These are phyloP conservation scores for Cryptomyrus ogoouensis DNA, from an alignment of 2,113 vertebrate species.

Conservation along the genomic window DNA sequence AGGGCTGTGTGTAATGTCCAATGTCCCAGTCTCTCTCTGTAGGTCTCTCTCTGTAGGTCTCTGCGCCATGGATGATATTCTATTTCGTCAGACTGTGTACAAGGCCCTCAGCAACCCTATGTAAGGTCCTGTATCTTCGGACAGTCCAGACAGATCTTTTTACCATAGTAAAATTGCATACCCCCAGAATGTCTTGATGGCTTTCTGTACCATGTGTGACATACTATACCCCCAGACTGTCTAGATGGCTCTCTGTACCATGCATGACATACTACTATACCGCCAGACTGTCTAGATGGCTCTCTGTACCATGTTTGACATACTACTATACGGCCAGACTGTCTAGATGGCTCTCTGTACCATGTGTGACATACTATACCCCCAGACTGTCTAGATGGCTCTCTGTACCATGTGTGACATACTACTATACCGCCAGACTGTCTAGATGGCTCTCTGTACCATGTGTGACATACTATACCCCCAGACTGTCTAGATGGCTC, in stretches of 20 bases:
- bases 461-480: no score
- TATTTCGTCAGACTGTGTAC: background rate
- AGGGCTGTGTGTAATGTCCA: background rate
- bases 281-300: no score
- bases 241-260: no score
- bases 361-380: no score
- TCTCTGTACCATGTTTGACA: slow-evolving; percentile 41
- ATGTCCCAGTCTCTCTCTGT: background rate
- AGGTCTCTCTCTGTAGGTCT: background rate
- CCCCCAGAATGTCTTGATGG: background rate
- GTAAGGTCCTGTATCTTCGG: background rate
- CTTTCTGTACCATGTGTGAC: background rate
- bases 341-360: no score
- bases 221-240: no score
- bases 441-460: no score
- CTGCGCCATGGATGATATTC: background rate
- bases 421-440: no score
- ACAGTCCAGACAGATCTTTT: background rate
- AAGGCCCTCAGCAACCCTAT: background rate
- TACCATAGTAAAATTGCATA: background rate
- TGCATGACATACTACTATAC: background rate
- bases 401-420: no score
- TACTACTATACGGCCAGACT: no score
- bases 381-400: no score
- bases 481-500: no score